Percentiles rank a stretch among this genome's conserved stretches.
These are phyloP conservation scores for Torymus auratus DNA, from an alignment of 2,888 invertebrate species.

Conservation along the genomic window DNA sequence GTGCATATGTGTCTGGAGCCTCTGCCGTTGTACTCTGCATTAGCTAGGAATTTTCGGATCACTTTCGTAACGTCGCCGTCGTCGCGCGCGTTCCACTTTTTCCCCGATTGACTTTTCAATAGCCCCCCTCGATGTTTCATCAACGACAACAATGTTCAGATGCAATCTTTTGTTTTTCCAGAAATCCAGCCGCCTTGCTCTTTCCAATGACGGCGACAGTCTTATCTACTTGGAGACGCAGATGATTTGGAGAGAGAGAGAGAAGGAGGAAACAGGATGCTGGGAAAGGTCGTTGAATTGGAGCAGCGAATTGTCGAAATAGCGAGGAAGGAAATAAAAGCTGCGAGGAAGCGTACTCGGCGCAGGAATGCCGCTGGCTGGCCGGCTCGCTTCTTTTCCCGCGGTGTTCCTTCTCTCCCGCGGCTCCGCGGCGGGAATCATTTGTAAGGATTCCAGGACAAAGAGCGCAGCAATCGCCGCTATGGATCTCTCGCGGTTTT, in stretches of 20 bases:
- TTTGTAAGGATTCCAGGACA: conserved; percentile 74
- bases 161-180: no score
- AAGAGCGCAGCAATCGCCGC: conserved; percentile 67
- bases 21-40: background rate
- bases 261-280: no score
- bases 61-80: conserved; percentile 9
- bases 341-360: conserved; percentile 24
- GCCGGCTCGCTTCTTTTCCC: conserved; percentile 62
- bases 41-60: conserved; percentile 24
- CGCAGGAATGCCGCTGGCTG: conserved; percentile 67
- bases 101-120: conserved; percentile 15
- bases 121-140: no score
- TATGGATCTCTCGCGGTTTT: conserved; percentile 69
- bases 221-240: no score
- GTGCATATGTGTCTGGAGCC: background rate
- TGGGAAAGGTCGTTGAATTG: no score
- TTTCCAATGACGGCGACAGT: no score
- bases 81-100: background rate
- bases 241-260: no score
- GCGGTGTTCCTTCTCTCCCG: conserved; percentile 15
- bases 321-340: background rate
- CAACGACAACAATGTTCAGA: no score
- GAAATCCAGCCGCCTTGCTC: no score
- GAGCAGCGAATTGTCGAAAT: no score
- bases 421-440: conserved; percentile 66